Percentiles rank a stretch among this genome's conserved stretches.
phyloP scores from a whole-genome alignment of 2,113 vertebrate genomes.

The Pollimyrus isidori region DNA sequence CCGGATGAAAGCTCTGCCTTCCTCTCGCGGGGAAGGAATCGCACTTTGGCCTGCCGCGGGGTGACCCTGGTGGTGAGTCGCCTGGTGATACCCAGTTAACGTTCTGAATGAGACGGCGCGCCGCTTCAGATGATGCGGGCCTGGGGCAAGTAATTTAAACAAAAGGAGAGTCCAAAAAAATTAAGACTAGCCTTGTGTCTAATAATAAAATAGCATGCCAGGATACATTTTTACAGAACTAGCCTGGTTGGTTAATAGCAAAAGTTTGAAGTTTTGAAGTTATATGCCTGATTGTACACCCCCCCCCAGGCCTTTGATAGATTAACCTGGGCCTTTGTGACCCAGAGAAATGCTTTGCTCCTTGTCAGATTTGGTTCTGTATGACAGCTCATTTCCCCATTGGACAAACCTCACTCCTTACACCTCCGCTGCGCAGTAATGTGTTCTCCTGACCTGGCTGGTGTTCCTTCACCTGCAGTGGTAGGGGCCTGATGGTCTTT shows the following conservation, averaged over 20 bases:
- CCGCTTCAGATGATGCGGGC: not conserved
- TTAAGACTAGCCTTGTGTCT: not conserved
- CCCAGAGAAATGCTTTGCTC: not conserved
- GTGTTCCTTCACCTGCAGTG: not conserved
- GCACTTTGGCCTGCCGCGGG: constrained; percentile 14
- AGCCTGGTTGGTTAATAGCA: not conserved
- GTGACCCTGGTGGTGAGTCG: not conserved
- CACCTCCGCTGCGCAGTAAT: not conserved
- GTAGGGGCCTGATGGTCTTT: not conserved
- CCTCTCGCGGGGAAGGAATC: not conserved
- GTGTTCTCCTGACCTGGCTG: not conserved
- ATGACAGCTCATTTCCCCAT: not conserved
- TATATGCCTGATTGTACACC: not conserved
- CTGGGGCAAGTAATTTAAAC: not conserved
- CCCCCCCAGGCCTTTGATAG: not conserved
- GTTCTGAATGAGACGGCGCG: not conserved
- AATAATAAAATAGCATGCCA: not conserved
- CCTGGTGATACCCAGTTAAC: not conserved
- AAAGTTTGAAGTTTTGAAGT: not conserved
- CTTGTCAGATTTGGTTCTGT: not conserved
- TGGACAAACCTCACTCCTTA: not conserved
- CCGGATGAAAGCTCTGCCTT: not conserved
- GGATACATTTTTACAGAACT: not conserved
- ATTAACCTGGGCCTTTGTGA: not conserved
- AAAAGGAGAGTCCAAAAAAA: not conserved